phyloP scores from a whole-genome alignment of 2,888 invertebrate genomes.

The Polymixis lichenea region DNA sequence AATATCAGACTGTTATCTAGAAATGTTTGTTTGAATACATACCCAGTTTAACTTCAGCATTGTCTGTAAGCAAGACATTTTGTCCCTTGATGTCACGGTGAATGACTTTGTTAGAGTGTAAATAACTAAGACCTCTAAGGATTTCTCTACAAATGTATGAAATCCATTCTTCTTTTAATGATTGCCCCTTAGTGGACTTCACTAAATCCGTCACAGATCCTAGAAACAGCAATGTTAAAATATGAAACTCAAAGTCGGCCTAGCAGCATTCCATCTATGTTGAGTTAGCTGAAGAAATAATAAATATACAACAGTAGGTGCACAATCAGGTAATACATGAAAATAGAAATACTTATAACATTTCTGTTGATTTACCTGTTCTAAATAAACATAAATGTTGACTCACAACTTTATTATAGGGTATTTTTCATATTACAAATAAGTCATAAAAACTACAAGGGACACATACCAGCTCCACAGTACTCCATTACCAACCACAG shows the following conservation, averaged over 20 bases:
- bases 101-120: conserved; percentile 99
- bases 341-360: conserved; percentile 13
- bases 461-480: conserved; percentile 96
- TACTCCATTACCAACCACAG: conserved; percentile 99
- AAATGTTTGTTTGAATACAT: conserved; percentile 70
- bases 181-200: conserved; percentile 99
- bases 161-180: conserved; percentile 99
- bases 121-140: conserved; percentile 98
- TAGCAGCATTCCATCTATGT: not conserved
- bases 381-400: conserved; percentile 36
- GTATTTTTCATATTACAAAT: conserved; percentile 22
- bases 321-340: conserved; percentile 6
- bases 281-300: conserved; percentile 5
- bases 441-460: not conserved
- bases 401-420: conserved; percentile 10
- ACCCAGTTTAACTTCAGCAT: conserved; percentile 99
- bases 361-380: conserved; percentile 45
- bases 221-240: conserved; percentile 64
- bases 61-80: conserved; percentile 99
- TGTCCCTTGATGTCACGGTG: conserved; percentile 99
- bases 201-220: conserved; percentile 99
- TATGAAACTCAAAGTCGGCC: not conserved
- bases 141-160: conserved; percentile 99
- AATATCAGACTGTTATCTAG: conserved; percentile 25
- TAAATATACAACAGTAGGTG: not conserved